These are phyloP conservation scores for Epistrophe grossulariae DNA, from an alignment of 2,888 invertebrate species.

Conservation along the genomic window DNA sequence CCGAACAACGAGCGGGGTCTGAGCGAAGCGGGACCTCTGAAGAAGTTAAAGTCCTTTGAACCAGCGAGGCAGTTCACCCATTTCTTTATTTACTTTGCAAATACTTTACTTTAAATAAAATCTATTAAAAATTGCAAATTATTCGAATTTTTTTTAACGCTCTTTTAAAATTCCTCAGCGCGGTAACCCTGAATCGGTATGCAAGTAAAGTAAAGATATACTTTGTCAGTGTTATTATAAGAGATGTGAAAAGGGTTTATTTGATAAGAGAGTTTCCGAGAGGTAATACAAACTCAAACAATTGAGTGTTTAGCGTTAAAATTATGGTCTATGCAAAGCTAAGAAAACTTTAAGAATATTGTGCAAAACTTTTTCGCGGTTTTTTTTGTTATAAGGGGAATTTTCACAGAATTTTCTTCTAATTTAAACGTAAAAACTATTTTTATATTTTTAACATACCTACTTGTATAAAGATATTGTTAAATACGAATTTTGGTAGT, in stretches of 20 bases:
- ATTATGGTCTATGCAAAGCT: neutral
- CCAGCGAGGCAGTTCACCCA: no score
- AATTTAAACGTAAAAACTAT: neutral
- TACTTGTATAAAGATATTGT: no score
- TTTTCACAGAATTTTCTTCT: neutral
- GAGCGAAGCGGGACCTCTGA: no score
- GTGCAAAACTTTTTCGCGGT: neutral
- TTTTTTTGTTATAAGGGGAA: neutral
- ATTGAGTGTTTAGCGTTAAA: conserved; percentile 21
- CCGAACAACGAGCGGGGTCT: no score
- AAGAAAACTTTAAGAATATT: conserved; percentile 9
- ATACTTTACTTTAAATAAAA: no score
- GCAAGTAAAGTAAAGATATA: conserved; percentile 22
- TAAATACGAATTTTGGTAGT: no score
- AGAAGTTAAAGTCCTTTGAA: no score
- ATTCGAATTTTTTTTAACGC: neutral
- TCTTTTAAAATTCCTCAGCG: neutral
- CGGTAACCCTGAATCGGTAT: conserved; percentile 9
- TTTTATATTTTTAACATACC: no score
- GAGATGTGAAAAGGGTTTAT: conserved; percentile 18
- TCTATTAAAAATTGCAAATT: no score
- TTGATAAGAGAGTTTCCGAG: conserved; percentile 18
- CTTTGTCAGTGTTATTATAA: conserved; percentile 17
- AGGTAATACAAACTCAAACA: conserved; percentile 21
- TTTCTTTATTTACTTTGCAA: no score